These are phyloP conservation scores for Enteromius paludinosus DNA, from an alignment of 2,797 vertebrate species.

Conservation along the genomic window DNA sequence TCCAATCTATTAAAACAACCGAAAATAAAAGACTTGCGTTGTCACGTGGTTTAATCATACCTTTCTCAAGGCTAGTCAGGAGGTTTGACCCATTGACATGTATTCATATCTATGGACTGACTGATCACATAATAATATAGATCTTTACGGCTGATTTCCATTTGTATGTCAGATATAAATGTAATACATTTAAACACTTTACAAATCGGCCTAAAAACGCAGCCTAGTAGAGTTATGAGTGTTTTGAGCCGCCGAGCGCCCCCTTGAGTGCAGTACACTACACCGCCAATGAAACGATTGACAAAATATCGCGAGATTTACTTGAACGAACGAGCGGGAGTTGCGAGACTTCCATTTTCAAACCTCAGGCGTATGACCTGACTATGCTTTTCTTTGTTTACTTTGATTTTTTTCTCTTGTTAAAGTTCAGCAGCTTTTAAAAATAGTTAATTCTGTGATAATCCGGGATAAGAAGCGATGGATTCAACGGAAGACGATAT, in stretches of 20 bases:
- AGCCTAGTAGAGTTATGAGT: too few relatives aligned
- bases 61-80: too few relatives aligned
- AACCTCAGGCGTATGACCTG: not conserved
- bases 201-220: not conserved
- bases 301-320: conserved; percentile 23
- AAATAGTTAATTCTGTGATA: not conserved
- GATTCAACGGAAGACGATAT: conserved; percentile 45
- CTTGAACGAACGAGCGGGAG: conserved; percentile 21
- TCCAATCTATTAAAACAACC: too few relatives aligned
- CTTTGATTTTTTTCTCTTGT: not conserved
- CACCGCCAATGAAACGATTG: not conserved
- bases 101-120: too few relatives aligned
- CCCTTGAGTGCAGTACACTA: not conserved
- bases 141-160: not conserved
- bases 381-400: conserved; percentile 6
- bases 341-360: not conserved
- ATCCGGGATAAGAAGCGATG: conserved; percentile 26
- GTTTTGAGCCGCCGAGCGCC: not conserved
- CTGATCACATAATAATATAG: not conserved
- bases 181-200: not conserved
- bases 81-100: too few relatives aligned
- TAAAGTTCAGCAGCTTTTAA: not conserved
- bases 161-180: not conserved
- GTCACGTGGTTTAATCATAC: too few relatives aligned
- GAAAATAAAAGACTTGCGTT: too few relatives aligned